These are phyloP conservation scores for Sylvietta virens DNA, from an alignment of 2,113 vertebrate species.

Conservation along the genomic window DNA sequence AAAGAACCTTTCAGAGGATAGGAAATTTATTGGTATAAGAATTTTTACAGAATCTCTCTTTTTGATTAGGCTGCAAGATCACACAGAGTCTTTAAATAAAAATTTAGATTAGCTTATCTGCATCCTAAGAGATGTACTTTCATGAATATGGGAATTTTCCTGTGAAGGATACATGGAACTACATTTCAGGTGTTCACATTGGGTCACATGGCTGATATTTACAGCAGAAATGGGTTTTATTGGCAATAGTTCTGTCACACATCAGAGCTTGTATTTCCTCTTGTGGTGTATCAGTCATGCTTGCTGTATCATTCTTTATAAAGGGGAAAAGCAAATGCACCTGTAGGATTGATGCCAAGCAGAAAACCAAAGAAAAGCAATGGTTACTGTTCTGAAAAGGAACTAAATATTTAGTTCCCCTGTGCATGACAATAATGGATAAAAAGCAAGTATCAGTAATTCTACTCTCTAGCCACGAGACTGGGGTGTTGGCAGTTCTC, in stretches of 20 bases:
- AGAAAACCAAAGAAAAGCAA: background rate
- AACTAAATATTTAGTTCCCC: background rate
- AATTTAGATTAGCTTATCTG: background rate
- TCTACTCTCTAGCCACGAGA: background rate
- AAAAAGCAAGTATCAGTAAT: background rate
- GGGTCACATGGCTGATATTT: background rate
- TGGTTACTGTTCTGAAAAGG: background rate
- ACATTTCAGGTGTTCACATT: background rate
- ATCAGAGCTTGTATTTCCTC: background rate
- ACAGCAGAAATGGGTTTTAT: background rate
- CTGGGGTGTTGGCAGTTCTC: background rate
- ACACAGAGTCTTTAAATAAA: background rate
- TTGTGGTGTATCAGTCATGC: background rate
- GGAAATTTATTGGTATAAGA: background rate
- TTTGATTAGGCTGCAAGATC: background rate
- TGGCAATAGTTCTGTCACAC: fast-evolving
- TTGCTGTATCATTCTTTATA: background rate
- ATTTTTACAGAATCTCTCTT: background rate
- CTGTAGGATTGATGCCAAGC: background rate
- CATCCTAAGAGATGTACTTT: background rate
- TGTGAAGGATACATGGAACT: background rate
- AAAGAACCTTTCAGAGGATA: background rate
- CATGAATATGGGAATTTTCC: background rate
- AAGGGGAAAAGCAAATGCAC: background rate
- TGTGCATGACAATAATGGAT: background rate